Base-by-base conservation (phyloP, 1,140 invertebrate genomes). In the Leptoteleia sp. region DNA sequence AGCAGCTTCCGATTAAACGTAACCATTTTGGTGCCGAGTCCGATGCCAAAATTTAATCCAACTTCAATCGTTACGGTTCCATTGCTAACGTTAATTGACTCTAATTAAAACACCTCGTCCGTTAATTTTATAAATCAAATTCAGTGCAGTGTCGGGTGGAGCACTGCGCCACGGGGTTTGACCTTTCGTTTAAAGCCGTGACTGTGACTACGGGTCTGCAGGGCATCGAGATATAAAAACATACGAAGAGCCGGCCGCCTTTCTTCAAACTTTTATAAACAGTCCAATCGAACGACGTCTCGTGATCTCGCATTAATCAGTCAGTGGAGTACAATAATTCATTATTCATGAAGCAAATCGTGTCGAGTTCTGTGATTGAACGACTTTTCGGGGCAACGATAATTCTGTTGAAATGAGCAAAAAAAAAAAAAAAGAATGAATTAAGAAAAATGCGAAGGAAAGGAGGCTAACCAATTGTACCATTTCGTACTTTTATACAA, bases 291-390 rank as follows among this genome's bases (percentile, higher is more conserved):
- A 76, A 37, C 7, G 12, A n/a, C 17, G 33, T 43, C 55, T 40
- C 80, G 54, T 80, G 70, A 52, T 43, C 37, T 73, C 57, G 65
- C 75, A 79, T 82, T 81, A 82, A 81, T 83, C 70, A 77, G 70
- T 77, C 57, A 48, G 11, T 40, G 22, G 5, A 48, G 43, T 59
- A 61, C 45, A 59, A 48, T 70, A 40, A 37, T 70, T 48, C 43
- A 45, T 52, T 64, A 64, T 64, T 64, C 25, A 64, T 9, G 12
- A 50, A 4, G 35, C 31, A 50, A 62, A 38, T 37, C 40, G 42
- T 17, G 11, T 42, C 9, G 19, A 22, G 7, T n/a, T 13, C 38
- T 13, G 15, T 9, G 40, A 61, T 47, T 62, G 59, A 13, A 52
- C 15, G 11, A 55, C 35, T 29, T 31, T 52, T 52, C 15, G 31